phyloP scores from a whole-genome alignment of 2,888 invertebrate species.

The Andrena chrysosceles region DNA sequence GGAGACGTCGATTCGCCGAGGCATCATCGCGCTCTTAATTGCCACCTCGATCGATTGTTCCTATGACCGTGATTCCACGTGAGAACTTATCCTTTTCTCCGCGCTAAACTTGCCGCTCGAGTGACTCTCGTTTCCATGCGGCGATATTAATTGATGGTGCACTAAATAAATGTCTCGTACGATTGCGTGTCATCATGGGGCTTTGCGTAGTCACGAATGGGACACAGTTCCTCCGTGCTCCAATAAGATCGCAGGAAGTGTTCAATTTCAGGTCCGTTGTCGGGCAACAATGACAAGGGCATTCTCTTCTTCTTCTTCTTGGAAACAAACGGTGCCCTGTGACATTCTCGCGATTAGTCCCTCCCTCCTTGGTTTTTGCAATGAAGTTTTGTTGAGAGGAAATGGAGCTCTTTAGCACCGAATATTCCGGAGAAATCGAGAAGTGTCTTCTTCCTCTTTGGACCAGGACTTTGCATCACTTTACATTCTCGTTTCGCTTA shows the following conservation, averaged over 20 bases:
- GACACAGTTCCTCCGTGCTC: constrained; percentile 35
- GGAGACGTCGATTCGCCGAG: neutral
- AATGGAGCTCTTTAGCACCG: too few species aligned
- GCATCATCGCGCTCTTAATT: neutral
- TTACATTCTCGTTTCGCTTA: too few species aligned
- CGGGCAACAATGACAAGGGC: neutral
- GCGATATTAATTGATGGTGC: constrained; percentile 15
- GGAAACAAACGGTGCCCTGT: neutral
- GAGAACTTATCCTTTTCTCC: neutral
- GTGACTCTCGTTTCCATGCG: neutral
- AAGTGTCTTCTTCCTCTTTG: too few species aligned
- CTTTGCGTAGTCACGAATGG: constrained; percentile 21
- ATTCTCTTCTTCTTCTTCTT: neutral
- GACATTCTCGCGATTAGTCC: neutral
- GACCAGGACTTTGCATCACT: too few species aligned
- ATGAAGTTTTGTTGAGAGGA: too few species aligned
- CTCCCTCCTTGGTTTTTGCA: too few species aligned
- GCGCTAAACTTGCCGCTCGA: neutral
- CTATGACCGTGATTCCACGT: neutral
- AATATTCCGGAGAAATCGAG: too few species aligned
- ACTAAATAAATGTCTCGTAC: constrained; percentile 11
- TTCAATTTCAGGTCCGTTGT: constrained; percentile 27
- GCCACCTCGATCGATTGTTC: neutral
- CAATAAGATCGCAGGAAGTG: constrained; percentile 23
- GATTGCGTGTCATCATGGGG: constrained; percentile 33